Evolutionary conservation across 2,888 invertebrate genomes (phyloP).

Genomic region (Lepetodrilus schrolli): DNA sequence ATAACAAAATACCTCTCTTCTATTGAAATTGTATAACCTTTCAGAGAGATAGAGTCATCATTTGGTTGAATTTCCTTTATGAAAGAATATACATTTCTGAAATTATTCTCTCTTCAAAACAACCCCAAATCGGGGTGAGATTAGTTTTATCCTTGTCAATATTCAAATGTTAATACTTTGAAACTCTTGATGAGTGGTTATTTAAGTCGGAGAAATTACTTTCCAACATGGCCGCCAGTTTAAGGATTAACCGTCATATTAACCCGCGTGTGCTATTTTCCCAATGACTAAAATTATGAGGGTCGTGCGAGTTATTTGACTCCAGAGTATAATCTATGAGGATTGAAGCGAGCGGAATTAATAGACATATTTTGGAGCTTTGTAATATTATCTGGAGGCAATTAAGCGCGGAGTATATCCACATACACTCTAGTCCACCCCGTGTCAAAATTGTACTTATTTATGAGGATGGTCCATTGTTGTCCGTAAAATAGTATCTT

Average conservation of each 20-base stretch:
- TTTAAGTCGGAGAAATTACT: slow-evolving; percentile 1
- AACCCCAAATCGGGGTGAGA: not conserved
- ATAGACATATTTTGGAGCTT: slow-evolving; percentile 22
- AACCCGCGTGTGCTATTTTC: slow-evolving; percentile 7
- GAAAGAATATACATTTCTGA: slow-evolving; percentile 12
- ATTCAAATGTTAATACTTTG: slow-evolving; percentile 21
- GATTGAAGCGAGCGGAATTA: slow-evolving; percentile 17
- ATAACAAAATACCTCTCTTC: too few relatives aligned
- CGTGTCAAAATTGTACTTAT: slow-evolving; percentile 25
- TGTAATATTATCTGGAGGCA: slow-evolving; percentile 12
- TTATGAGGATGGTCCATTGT: slow-evolving; percentile 2
- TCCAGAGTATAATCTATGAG: not conserved
- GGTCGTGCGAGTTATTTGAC: not conserved
- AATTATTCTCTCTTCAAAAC: not conserved
- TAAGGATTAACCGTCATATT: slow-evolving; percentile 3
- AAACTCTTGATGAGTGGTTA: not conserved
- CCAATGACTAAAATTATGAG: slow-evolving; percentile 9
- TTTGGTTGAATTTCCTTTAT: too few relatives aligned
- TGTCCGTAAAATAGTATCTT: not conserved
- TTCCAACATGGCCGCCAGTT: not conserved
- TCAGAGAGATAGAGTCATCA: not conserved
- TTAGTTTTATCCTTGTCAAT: not conserved
- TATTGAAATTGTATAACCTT: too few relatives aligned
- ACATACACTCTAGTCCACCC: not conserved
- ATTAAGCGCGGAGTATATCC: slow-evolving; percentile 9